Percentiles rank a stretch among this genome's conserved stretches.
These are phyloP conservation scores for Nephrotoma flavescens DNA, from an alignment of 2,888 invertebrate genomes.

Conservation along the genomic window DNA sequence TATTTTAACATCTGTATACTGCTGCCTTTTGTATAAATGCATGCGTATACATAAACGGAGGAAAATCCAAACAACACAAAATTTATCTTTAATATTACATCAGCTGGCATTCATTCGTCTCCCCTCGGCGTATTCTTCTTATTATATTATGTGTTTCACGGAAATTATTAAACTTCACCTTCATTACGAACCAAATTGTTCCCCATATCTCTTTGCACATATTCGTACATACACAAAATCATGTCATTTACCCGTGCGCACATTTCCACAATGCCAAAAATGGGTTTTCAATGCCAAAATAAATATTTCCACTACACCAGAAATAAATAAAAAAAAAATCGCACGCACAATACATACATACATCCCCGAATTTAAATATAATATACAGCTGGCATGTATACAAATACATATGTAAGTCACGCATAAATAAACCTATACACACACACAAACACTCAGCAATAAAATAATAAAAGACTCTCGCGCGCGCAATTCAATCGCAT, in stretches of 20 bases:
- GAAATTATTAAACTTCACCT: neutral
- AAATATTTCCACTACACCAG: neutral
- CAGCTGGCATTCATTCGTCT: neutral
- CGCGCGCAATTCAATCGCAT: neutral
- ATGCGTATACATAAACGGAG: neutral
- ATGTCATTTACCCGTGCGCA: neutral
- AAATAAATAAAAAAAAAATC: neutral
- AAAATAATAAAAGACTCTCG: neutral
- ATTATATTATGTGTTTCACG: neutral
- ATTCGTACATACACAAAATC: neutral
- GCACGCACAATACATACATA: neutral
- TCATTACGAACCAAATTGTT: neutral
- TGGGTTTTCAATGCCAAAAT: neutral
- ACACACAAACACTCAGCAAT: neutral
- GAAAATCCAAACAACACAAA: neutral
- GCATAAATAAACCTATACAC: neutral
- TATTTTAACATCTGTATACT: neutral
- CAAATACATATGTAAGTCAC: neutral
- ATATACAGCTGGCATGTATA: neutral
- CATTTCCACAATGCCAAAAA: neutral
- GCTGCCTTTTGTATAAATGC: neutral
- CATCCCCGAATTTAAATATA: neutral
- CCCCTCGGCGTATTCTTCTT: neutral
- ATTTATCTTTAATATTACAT: neutral
- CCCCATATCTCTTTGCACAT: neutral